Evolutionary conservation across 2,113 vertebrate genomes (phyloP).

Genomic region (Eclectus roratus): DNA sequence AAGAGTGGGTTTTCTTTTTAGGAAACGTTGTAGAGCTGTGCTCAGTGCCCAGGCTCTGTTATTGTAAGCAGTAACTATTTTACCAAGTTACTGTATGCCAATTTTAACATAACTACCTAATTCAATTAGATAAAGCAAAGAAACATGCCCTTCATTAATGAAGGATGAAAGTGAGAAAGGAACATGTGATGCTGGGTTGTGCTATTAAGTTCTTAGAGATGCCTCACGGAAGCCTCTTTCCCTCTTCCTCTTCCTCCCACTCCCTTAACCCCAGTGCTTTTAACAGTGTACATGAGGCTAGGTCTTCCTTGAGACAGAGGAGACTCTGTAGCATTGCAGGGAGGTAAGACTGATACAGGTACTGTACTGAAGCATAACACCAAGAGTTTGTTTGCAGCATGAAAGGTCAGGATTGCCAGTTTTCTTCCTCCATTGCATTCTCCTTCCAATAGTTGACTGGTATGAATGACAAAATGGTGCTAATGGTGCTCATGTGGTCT

Average conservation of each 20-base stretch:
- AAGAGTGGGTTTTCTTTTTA: neutral
- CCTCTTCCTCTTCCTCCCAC: fast-evolving
- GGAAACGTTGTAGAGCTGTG: neutral
- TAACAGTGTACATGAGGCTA: neutral
- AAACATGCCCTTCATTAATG: neutral
- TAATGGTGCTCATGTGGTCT: fast-evolving
- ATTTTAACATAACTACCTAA: slow-evolving; percentile 18
- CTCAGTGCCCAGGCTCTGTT: neutral
- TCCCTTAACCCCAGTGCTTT: neutral
- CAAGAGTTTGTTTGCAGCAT: neutral
- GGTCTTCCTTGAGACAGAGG: neutral
- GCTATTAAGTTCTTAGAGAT: neutral
- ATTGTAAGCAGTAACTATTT: neutral
- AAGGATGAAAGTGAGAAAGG: neutral
- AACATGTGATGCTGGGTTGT: neutral
- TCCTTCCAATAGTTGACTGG: neutral
- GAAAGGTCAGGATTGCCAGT: neutral
- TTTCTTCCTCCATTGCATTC: neutral
- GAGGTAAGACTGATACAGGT: neutral
- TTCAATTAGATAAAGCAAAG: slow-evolving; percentile 39
- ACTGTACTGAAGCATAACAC: neutral
- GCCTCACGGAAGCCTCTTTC: neutral
- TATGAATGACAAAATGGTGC: neutral
- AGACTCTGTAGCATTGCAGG: neutral
- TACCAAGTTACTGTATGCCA: neutral